Percentiles rank a stretch among this genome's conserved stretches.
Conservation (phyloP, 1,140 invertebrate species). For the Zaprionus gabonicus region DNA sequence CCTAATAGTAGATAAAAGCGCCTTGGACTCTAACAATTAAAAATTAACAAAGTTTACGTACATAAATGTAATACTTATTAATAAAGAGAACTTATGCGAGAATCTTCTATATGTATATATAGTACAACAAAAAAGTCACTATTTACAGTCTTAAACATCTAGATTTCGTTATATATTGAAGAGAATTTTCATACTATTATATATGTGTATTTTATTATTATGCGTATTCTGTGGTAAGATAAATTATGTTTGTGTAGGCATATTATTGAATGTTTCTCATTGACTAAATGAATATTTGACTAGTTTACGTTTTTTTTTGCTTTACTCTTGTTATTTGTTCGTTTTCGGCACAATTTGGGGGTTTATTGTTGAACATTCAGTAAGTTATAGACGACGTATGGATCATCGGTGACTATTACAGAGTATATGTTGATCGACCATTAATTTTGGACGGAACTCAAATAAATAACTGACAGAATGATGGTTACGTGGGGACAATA, state of each 20-base stretch:
- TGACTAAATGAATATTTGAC: conserved; percentile 51
- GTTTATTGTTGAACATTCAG: conserved; percentile 33
- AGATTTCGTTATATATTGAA: conserved; percentile 41
- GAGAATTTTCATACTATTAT: conserved; percentile 31
- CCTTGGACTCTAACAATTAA: conserved; percentile 67
- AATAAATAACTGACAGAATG: conserved; percentile 49
- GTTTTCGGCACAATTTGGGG: conserved; percentile 74
- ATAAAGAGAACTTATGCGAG: conserved; percentile 57
- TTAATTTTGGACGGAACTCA: conserved; percentile 68
- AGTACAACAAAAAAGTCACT: conserved; percentile 66
- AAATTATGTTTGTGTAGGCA: conserved; percentile 19
- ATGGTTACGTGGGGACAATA: conserved; percentile 43
- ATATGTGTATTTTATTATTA: conserved; percentile 18
- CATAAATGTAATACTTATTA: conserved; percentile 49
- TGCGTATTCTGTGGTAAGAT: conserved; percentile 33
- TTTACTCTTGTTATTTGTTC: conserved; percentile 17
- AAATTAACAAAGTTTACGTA: conserved; percentile 68
- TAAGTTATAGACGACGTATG: conserved; percentile 18
- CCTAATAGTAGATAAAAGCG: conserved; percentile 72
- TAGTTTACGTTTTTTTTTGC: conserved; percentile 58
- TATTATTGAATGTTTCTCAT: conserved; percentile 20
- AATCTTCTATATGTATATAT: conserved; percentile 31
- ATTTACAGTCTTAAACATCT: conserved; percentile 63
- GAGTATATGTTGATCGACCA: conserved; percentile 34
- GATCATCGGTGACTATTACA: conserved; percentile 32